Evolutionary conservation across 2,797 vertebrate genomes (phyloP).

Genomic region (Schizothorax lantsangensis): DNA sequence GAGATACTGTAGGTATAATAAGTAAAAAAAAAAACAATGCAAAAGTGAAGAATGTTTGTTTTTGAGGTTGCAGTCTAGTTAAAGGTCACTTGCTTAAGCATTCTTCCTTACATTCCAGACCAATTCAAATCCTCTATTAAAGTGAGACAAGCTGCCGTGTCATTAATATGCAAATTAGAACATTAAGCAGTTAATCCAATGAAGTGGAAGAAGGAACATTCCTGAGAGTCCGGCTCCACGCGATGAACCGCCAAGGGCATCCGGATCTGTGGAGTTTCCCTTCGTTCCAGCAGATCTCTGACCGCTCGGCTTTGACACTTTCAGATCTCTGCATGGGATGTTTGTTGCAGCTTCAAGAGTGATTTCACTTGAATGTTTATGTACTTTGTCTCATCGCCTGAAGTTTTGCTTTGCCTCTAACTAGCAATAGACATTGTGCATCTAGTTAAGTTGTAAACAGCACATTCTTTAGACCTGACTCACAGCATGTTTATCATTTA

Average conservation of each 20-base stretch:
- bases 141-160: conserved; percentile 34
- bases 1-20: background rate
- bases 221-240: conserved; percentile 2
- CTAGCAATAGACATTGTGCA: conserved; percentile 8
- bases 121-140: conserved; percentile 18
- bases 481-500: conserved; percentile 35
- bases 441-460: conserved; percentile 28
- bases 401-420: conserved; percentile 10
- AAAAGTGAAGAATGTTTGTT: background rate
- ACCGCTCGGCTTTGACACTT: background rate
- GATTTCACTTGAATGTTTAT: conserved; percentile 32
- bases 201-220: conserved; percentile 44
- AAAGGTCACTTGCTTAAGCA: conserved; percentile 12
- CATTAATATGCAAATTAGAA: conserved; percentile 62
- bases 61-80: conserved; percentile 1
- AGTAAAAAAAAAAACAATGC: background rate
- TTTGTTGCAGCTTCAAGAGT: conserved; percentile 8
- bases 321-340: background rate
- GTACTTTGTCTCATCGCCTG: background rate
- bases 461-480: conserved; percentile 40
- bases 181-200: conserved; percentile 53
- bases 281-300: background rate
- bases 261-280: background rate
- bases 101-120: background rate
- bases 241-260: conserved; percentile 8